Conservation (phyloP, 2,113 vertebrate species). For the Eonycteris spelaea region DNA sequence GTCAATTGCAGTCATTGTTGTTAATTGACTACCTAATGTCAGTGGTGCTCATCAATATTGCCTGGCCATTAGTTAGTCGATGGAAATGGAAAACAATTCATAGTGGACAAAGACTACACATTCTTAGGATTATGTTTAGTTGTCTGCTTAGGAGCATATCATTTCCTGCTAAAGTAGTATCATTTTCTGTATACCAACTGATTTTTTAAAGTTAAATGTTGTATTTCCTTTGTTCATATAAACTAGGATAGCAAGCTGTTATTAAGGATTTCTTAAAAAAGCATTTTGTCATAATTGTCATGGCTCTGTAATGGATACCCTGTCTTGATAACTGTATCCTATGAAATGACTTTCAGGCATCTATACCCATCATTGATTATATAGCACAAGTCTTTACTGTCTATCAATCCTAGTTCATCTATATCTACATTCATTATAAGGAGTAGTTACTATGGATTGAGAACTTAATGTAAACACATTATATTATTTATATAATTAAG, state of each 20-base stretch:
- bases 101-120: neutral
- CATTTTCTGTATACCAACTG: neutral
- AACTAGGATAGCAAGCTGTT: slow-evolving; percentile 16
- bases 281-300: neutral
- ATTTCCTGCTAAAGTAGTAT: neutral
- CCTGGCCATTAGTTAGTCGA: neutral
- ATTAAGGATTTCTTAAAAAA: neutral
- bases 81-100: neutral
- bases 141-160: neutral
- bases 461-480: neutral
- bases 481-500: neutral
- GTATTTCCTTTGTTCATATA: neutral
- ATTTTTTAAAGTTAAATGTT: neutral
- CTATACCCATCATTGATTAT: neutral
- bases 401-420: neutral
- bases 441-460: neutral
- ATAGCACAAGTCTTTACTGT: neutral
- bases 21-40: neutral
- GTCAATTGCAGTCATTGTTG: neutral
- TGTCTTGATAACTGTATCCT: neutral
- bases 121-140: neutral
- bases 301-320: neutral
- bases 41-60: neutral
- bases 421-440: neutral
- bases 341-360: neutral